Conservation (phyloP, 2,797 vertebrate species). For the Parauchenoglanis punctatus region DNA sequence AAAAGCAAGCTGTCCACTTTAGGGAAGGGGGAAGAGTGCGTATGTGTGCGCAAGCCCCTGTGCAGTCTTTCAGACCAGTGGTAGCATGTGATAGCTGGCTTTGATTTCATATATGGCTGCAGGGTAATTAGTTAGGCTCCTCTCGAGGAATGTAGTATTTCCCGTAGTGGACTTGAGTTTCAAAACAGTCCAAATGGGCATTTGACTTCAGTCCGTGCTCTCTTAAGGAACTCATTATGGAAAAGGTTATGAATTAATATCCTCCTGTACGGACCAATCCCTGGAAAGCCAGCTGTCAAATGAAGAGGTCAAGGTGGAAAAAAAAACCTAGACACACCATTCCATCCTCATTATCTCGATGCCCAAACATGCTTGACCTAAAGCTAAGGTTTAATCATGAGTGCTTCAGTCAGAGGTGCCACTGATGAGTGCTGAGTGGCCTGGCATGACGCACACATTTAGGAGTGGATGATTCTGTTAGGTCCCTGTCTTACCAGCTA, state of each 20-base stretch:
- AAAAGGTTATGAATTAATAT: slow-evolving; percentile 48
- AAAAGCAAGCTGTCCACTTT: slow-evolving; percentile 39
- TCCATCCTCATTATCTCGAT: slow-evolving; percentile 46
- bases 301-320: slow-evolving; percentile 17
- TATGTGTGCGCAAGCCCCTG: slow-evolving; percentile 17
- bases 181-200: slow-evolving; percentile 54
- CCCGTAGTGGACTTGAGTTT: slow-evolving; percentile 54
- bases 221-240: slow-evolving; percentile 47
- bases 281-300: slow-evolving; percentile 41
- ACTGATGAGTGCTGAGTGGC: slow-evolving; percentile 1
- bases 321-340: slow-evolving; percentile 1
- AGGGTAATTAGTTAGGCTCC: slow-evolving; percentile 40
- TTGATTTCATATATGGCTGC: slow-evolving; percentile 37
- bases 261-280: slow-evolving; percentile 28
- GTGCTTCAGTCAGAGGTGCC: slow-evolving; percentile 20
- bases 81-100: slow-evolving; percentile 38
- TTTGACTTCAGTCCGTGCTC: slow-evolving; percentile 10
- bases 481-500: background rate
- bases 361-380: slow-evolving; percentile 38
- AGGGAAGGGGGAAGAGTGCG: slow-evolving; percentile 17
- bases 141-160: slow-evolving; percentile 56
- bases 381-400: slow-evolving; percentile 39
- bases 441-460: slow-evolving; percentile 12
- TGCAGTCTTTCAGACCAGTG: slow-evolving; percentile 16
- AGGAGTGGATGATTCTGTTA: background rate